phyloP scores from a whole-genome alignment of 1,140 invertebrate genomes.

The Pomacea maculata region DNA sequence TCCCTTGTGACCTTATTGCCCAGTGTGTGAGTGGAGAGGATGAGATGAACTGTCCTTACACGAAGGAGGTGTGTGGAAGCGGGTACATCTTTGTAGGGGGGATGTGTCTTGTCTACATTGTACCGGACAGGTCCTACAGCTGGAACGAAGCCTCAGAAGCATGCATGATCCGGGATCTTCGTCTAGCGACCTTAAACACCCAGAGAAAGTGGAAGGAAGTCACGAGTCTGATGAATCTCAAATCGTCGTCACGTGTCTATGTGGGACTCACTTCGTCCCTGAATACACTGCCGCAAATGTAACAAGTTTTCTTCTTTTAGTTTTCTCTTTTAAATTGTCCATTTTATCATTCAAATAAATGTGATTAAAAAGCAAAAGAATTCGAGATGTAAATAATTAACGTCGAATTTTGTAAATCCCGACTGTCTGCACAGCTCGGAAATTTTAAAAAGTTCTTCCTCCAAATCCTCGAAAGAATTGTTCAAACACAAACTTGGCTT shows the following conservation, averaged over 20 bases:
- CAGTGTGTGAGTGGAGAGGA: not conserved
- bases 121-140: not conserved
- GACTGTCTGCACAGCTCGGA: too few species aligned
- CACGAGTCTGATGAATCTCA: not conserved
- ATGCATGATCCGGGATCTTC: not conserved
- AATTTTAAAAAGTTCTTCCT: too few species aligned
- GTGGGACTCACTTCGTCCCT: too few species aligned
- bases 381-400: too few species aligned
- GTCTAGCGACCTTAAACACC: not conserved
- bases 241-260: not conserved
- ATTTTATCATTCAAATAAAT: too few species aligned
- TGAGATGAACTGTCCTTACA: not conserved
- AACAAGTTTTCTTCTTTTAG: too few species aligned
- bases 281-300: too few species aligned
- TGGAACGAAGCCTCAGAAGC: slow-evolving; percentile 1
- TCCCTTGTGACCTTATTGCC: not conserved
- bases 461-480: too few species aligned
- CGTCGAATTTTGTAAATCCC: too few species aligned
- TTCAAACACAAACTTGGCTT: too few species aligned
- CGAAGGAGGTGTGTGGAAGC: not conserved
- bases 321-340: too few species aligned
- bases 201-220: not conserved
- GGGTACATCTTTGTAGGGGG: not conserved
- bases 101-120: not conserved
- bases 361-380: too few species aligned